Conservation (phyloP, 2,113 vertebrate genomes). For the Otolemur garnettii region DNA sequence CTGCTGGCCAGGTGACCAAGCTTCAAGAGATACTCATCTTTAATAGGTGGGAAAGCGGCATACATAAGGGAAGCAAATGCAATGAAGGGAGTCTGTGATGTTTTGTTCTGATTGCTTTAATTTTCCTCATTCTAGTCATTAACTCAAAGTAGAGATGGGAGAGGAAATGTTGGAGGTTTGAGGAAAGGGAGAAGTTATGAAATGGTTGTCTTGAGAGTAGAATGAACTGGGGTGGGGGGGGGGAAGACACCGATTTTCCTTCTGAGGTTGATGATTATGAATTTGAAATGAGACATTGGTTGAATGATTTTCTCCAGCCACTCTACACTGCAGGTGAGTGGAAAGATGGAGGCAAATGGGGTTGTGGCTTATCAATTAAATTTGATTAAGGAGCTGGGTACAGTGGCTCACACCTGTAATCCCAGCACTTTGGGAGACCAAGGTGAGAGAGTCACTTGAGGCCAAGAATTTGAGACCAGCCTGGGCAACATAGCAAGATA, state of each 20-base stretch:
- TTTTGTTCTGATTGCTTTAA: background rate
- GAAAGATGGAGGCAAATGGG: background rate
- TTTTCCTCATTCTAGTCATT: background rate
- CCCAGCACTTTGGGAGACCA: too few relatives aligned
- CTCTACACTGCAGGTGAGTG: background rate
- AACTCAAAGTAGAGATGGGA: background rate
- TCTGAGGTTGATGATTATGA: background rate
- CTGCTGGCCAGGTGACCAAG: background rate
- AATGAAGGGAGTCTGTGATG: background rate
- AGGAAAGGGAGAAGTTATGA: conserved; percentile 20
- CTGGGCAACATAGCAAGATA: too few relatives aligned
- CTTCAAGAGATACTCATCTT: background rate
- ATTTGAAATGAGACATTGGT: background rate
- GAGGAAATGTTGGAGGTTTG: background rate
- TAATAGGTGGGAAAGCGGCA: background rate
- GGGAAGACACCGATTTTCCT: background rate
- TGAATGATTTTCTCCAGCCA: background rate
- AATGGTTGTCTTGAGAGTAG: background rate
- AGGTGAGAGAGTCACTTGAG: too few relatives aligned
- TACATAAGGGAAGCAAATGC: background rate
- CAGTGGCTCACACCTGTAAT: too few relatives aligned
- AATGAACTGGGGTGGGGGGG: background rate
- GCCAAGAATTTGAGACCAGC: too few relatives aligned
- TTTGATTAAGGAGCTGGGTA: background rate
- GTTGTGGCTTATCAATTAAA: background rate